Evolutionary conservation across 1,140 invertebrate genomes (phyloP), one percentile per base, ranked within the genome.

Genomic region (Drosophila ogumai): DNA sequence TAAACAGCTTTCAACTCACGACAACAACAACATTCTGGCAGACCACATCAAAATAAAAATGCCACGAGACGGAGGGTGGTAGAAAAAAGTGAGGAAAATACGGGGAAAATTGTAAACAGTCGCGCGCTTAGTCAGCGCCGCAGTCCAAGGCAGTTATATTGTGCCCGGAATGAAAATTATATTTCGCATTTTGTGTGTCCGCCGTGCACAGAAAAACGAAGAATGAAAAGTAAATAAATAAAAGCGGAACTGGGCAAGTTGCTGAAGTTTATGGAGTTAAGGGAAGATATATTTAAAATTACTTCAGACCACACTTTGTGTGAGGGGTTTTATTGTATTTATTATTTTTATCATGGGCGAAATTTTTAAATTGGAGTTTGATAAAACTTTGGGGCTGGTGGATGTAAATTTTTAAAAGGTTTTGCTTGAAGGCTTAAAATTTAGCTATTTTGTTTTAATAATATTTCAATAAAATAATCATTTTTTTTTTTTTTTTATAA

Each of bases 21-120:
- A 22, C 77, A 78, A 50, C 63, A 64, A 75, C 41, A 64, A 68
- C 34, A 55, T 73, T 54, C 65, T 68, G 58, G 65, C 59, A 63
- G 59, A 79, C 81, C 80, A 84, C 75, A 82, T 75, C 71, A 82
- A 84, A 84, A 84, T 66, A 75, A 75, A 82, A 74, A 77, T 55
- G n/a, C 31, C 25, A 0, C 10, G 28, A 50, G n/a, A 17, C 17
- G 25, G 44, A 10, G 34, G 15, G 38, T 22, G 17, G 17, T 28
- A 28, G 12, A 25, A 43, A 72, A 57, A 61, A 61, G 46, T 32
- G 57, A 43, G 38, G 46, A 49, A 46, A 75, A 67, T 67, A 67
- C 44, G 38, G 44, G 44, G 13, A 52, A 81, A 74, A 82, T 82
- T 78, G 67, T 78, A 82, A 78, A 82, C 79, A 81, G 63, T 82